Base-by-base conservation (phyloP, 1,140 invertebrate species). In the Trichonephila clavata region DNA sequence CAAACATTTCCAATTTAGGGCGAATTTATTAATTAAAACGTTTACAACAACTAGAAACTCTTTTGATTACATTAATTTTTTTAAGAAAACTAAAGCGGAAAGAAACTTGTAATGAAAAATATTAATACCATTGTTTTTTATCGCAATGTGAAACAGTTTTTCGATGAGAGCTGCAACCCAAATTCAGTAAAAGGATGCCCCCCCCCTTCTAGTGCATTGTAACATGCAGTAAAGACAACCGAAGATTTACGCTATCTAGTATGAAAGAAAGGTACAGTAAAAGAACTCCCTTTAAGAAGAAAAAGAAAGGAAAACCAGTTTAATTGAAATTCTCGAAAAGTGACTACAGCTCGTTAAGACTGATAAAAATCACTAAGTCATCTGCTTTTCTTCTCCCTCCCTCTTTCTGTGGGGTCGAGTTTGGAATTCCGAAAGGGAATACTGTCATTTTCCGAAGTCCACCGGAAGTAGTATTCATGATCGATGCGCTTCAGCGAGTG, bases 301-400 rank as follows among this genome's bases (percentile, higher is more conserved):
- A 16, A 43, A 81, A 8, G 6, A 86, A 63, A 18, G 24, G 59
- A 39, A 86, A 86, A 61, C 57, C 24, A 32, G 39, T 89, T 89
- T 89, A 50, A 89, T 71, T 89, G 63, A 89, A 89, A 71, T 71
- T 89, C 61, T 50, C 27, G 32, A 20, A 68, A 89, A 50, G 61
- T 68, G 39, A 68, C 61, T 68, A 68, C 87, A 50, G 27, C 87
- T 89, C 39, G 61, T 89, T 89, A 68, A 57, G 59, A 24, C 24
- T 77, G 87, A 68, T 88, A 88, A 88, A 88, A 88, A 88, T 89
- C 63, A 60, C 87, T 86, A 59, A 61, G 84, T 68, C 84, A 61
- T 20, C 27, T 24, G n/a, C n/a, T 8, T 32, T 20, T 63, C 14
- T 61, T 61, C 24, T 27, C 20, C 24, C 5, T 32, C n/a, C 65